Conservation (phyloP, 2,113 vertebrate genomes). For the Esox niger region DNA sequence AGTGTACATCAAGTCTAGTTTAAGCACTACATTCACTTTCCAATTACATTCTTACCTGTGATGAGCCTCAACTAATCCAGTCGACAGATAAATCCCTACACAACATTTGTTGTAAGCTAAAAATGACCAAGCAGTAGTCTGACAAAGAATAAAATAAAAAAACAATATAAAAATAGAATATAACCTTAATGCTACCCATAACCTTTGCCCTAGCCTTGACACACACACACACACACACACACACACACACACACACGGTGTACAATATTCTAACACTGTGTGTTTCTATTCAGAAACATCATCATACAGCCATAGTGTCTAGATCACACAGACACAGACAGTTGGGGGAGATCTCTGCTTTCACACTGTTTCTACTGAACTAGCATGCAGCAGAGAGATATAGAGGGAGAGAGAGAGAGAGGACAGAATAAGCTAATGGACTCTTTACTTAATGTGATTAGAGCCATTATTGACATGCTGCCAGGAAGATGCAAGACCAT, state of each 20-base stretch:
- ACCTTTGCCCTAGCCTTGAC: no score
- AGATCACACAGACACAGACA: constrained; percentile 50
- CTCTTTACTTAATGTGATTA: constrained; percentile 99
- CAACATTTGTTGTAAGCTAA: not conserved
- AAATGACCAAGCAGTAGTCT: no score
- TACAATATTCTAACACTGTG: no score
- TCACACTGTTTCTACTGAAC: constrained; percentile 68
- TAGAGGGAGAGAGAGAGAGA: no score
- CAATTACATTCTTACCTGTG: not conserved
- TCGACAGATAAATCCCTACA: not conserved
- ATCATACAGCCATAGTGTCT: constrained; percentile 32
- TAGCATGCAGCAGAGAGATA: constrained; percentile 67
- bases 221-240: no score
- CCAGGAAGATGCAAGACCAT: constrained; percentile 97
- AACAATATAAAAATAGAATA: no score
- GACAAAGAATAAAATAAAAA: no score
- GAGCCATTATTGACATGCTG: constrained; percentile 98
- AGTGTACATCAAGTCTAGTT: not conserved
- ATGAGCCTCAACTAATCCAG: not conserved
- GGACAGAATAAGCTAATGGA: constrained; percentile 95
- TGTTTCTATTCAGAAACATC: no score
- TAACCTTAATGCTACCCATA: no score
- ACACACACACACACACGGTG: no score
- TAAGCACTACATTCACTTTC: not conserved
- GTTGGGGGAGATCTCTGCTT: constrained; percentile 71